Evolutionary conservation across 2,888 invertebrate genomes (phyloP), one percentile per base, ranked within the genome.

Genomic region (Luffia ferchaultella): DNA sequence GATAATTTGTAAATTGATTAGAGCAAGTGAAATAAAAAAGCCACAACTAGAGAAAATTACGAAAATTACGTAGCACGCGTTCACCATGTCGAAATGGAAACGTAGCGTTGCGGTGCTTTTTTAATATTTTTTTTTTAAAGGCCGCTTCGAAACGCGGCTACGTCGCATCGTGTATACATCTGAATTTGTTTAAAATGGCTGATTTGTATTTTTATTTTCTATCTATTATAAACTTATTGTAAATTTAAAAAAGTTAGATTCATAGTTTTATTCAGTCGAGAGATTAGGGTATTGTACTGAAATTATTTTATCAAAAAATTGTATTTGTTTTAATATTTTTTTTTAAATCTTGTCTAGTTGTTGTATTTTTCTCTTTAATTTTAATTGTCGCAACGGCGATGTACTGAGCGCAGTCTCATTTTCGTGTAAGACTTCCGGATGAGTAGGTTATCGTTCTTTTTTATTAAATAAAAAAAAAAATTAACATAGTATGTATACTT

Each of bases 401-500:
- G 30, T 12, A 12, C 30, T 12, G n/a, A n/a, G 30, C 43, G 7
- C 17, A 17, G n/a, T 42, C 17, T 42, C 43, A 42, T 42, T 42
- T 42, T 42, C 43, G 43, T 42, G 43, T 42, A 42, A 42, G 43
- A 42, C n/a, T 16, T n/a, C n/a, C n/a, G n/a, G 3, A n/a, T 42
- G 3, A 42, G n/a, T 42, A 42, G 43, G 43, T 42, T 42, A 42
- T 42, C 5, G n/a, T 42, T n/a, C 9, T 40, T 42, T 42, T 42
- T 30, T 30, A 30, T 30, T 30, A 30, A 30, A 30, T 30, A 30
- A 30, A 30, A 16, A 47, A 47, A 47, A 16, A 47, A 47, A 47
- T 47, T 47, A 47, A 40, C 3, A 40, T 47, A 47, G 47, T 47
- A 20, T 16, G 16, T 20, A 30, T 47, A 40, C 20, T 63, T 62